These are phyloP conservation scores for Hydriomena furcata DNA, from an alignment of 2,888 invertebrate species.

Conservation along the genomic window DNA sequence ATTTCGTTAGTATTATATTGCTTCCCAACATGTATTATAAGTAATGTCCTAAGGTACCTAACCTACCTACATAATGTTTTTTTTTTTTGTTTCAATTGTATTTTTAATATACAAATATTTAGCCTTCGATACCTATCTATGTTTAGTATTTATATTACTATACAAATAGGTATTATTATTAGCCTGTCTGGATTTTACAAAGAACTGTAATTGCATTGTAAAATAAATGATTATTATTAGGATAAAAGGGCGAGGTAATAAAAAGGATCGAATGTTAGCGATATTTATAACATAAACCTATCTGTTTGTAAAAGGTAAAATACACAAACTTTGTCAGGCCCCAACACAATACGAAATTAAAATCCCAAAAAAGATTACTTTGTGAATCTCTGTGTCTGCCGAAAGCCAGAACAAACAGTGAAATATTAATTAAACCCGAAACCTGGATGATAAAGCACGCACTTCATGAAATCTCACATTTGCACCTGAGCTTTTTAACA, in stretches of 20 bases:
- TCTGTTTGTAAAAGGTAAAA: constrained; percentile 20
- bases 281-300: constrained; percentile 12
- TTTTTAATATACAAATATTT: too few species aligned
- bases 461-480: constrained; percentile 42
- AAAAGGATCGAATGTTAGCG: background rate
- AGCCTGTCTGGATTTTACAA: too few species aligned
- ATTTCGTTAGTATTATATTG: too few species aligned
- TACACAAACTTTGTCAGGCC: constrained; percentile 29
- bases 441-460: constrained; percentile 55
- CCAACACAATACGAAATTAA: constrained; percentile 47
- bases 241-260: background rate
- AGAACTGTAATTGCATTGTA: background rate
- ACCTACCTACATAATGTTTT: too few species aligned
- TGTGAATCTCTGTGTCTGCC: constrained; percentile 42
- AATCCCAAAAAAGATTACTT: constrained; percentile 45
- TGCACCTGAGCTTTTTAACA: constrained; percentile 20
- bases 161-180: too few species aligned
- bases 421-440: constrained; percentile 57
- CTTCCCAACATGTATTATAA: too few species aligned
- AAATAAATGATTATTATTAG: constrained; percentile 3
- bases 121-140: too few species aligned
- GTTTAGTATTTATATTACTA: too few species aligned
- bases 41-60: too few species aligned
- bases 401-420: constrained; percentile 54
- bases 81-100: too few species aligned